Evolutionary conservation across 1,140 invertebrate species (phyloP), one percentile per base, ranked within the genome.

Genomic region (Phymorhynchus buccinoides): DNA sequence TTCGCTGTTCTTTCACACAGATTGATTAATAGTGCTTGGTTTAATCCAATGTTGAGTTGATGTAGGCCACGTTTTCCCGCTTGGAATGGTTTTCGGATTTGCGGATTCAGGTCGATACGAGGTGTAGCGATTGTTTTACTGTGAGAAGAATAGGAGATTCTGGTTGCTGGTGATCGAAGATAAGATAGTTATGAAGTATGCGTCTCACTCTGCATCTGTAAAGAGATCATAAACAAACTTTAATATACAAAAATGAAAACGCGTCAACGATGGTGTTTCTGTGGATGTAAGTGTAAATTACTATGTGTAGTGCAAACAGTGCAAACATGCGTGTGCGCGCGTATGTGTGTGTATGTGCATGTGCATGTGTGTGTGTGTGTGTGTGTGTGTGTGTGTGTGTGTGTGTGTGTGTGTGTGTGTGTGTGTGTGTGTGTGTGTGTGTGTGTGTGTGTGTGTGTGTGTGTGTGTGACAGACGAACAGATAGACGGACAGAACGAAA

Each of bases 381-480:
- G 75, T 44, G 35, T 73, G 48, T n/a, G 6, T 7, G 35, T 78
- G 3, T 78, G 41, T 78, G 35, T 42, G 41, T 78, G 35, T 44
- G 35, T 78, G n/a, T 78, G 75, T 78, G 6, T 7, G 35, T 78
- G 3, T 78, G 41, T 78, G 9, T 42, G 41, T 78, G 35, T 44
- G 12, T 78, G 75, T 41, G 41, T 78, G 12, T 78, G 35, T 78
- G 75, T 78, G 41, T 42, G n/a, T n/a, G n/a, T n/a, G n/a, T n/a
- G n/a, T n/a, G n/a, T n/a, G n/a, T n/a, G n/a, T n/a, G n/a, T n/a
- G n/a, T n/a, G n/a, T n/a, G n/a, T n/a, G n/a, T n/a, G n/a, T n/a
- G n/a, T n/a, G n/a, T n/a, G n/a, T n/a, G n/a, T n/a, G n/a, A n/a
- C n/a, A n/a, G n/a, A n/a, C n/a, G n/a, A n/a, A n/a, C n/a, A n/a